Base-by-base conservation (phyloP, 2,797 vertebrate genomes). In the Ctenochaetus hawaiiensis region DNA sequence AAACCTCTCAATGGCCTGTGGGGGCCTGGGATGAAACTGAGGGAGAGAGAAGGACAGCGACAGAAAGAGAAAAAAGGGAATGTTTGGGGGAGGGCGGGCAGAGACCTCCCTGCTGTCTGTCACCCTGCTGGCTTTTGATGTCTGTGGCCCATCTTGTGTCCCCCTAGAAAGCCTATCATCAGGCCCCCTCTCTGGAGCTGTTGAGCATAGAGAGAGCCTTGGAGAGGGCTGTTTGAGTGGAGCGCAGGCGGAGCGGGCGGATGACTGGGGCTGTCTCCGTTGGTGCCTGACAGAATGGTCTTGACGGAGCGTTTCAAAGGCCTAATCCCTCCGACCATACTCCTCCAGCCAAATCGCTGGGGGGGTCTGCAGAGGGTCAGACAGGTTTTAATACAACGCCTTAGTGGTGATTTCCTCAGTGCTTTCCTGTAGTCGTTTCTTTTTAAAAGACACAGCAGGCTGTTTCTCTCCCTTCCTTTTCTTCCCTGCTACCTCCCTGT, bases 91-190 rank as follows among this genome's bases (percentile, higher is more conserved):
- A 68, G 84, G 84, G 83, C 56, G 74, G 85, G 71, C 52, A 66
- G 74, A 91, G 93, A 94, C 91, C 92, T 95, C 94, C 94, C 93
- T 18, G 92, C 90, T 90, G 93, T 92, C 94, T 95, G 92, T 93
- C 93, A 93, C 92, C 92, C 93, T 16, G 92, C 87, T 90, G 92
- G 91, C 95, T 96, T 96, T 97, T 96, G 95, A 97, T 96, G 96
- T 96, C 90, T 78, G 67, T 80, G 86, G 92, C 87, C 94, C 93
- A 93, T 96, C 94, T 93, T 93, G 88, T 94, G 93, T 93, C 91
- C 93, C 91, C 93, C 90, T 79, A 51, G 88, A 96, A 95, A 93
- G 91, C 79, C 91, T 92, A 95, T 97, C 94, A 96, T 95, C 92
- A 91, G 92, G 88, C 82, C 77, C 90, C 94, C 94, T 89, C 93